phyloP scores from a whole-genome alignment of 2,797 vertebrate genomes.

The Malacoraja senta region DNA sequence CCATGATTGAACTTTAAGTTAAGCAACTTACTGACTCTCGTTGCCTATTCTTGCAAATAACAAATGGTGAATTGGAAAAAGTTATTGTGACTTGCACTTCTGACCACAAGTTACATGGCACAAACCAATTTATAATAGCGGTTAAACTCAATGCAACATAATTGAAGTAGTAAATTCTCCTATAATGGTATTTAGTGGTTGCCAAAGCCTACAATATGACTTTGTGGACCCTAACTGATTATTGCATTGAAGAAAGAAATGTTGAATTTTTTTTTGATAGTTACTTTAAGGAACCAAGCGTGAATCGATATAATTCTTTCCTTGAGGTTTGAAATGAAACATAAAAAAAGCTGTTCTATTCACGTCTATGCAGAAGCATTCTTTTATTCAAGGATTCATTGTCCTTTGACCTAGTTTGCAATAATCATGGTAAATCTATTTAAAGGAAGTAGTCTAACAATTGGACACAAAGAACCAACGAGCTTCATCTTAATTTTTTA shows the following conservation, averaged over 20 bases:
- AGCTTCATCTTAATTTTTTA: not conserved
- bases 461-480: not conserved
- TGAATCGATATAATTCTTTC: not conserved
- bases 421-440: too few species aligned
- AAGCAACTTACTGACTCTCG: too few species aligned
- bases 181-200: not conserved
- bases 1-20: too few species aligned
- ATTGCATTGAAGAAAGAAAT: not conserved
- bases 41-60: too few species aligned
- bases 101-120: not conserved
- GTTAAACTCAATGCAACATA: not conserved
- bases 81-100: not conserved
- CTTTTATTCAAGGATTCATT: not conserved
- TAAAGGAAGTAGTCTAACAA: too few species aligned
- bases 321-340: not conserved
- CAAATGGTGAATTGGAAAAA: too few species aligned
- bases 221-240: not conserved
- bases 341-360: not conserved
- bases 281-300: not conserved
- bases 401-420: too few species aligned
- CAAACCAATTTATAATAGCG: not conserved
- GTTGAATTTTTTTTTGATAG: not conserved
- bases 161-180: not conserved
- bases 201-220: not conserved
- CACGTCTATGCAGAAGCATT: not conserved